Conservation (phyloP, 2,888 invertebrate genomes). For the Adela reaumurella region DNA sequence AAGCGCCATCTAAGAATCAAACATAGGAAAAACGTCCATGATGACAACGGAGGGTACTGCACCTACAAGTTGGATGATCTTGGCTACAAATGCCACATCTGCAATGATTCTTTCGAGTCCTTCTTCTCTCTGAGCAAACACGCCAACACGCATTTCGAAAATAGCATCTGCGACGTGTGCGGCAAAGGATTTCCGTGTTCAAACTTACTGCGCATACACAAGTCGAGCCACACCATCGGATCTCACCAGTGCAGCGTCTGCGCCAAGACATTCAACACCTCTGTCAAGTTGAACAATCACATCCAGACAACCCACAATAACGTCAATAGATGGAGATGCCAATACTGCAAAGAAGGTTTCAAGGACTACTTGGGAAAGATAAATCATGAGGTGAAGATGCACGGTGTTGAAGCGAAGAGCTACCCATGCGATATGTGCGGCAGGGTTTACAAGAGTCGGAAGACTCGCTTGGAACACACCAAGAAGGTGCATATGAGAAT, state of each 20-base stretch:
- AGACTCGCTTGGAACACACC: background rate
- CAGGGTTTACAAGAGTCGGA: background rate
- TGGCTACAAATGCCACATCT: constrained; percentile 21
- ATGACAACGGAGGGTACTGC: background rate
- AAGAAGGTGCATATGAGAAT: too few relatives aligned
- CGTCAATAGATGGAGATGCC: constrained; percentile 35
- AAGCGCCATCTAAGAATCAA: constrained; percentile 22
- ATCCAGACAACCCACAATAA: constrained; percentile 32
- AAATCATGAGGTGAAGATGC: constrained; percentile 35
- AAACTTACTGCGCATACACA: too few relatives aligned
- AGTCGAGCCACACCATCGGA: too few relatives aligned
- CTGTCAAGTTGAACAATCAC: constrained; percentile 34
- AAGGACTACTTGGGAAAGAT: constrained; percentile 34
- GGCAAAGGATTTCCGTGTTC: constrained; percentile 33
- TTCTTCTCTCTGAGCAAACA: constrained; percentile 39
- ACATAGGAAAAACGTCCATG: constrained; percentile 17
- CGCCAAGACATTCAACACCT: constrained; percentile 38
- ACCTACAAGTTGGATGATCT: background rate
- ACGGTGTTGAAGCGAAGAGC: constrained; percentile 25
- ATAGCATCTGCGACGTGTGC: constrained; percentile 37
- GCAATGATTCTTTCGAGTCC: constrained; percentile 36
- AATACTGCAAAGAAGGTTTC: constrained; percentile 35
- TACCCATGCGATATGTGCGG: background rate
- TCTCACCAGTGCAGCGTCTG: constrained; percentile 41
- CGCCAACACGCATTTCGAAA: constrained; percentile 41